Conservation (phyloP, 2,113 vertebrate species). For the Daubentonia madagascariensis region DNA sequence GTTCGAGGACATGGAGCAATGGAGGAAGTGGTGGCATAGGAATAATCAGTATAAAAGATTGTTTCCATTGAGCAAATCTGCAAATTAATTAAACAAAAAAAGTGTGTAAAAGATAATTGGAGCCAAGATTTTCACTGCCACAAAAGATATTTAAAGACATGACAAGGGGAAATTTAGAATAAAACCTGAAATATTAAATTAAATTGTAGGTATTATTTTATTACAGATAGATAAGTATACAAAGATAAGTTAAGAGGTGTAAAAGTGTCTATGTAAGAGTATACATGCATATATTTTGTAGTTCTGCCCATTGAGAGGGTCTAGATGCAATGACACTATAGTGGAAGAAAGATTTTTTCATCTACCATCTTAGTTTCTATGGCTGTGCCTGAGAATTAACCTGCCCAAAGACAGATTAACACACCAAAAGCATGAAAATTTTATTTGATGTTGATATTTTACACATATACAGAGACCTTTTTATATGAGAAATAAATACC, state of each 20-base stretch:
- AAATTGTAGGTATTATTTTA: not conserved
- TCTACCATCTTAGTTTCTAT: not conserved
- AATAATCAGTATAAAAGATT: not conserved
- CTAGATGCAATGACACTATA: not conserved
- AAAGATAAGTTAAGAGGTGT: not conserved
- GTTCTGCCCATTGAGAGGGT: not conserved
- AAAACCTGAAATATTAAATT: not conserved
- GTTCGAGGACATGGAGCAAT: no score
- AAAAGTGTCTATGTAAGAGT: not conserved
- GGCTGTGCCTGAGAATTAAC: not conserved
- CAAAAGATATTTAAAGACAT: not conserved
- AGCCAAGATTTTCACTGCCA: not conserved
- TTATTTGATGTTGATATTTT: not conserved
- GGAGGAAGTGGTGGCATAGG: no score
- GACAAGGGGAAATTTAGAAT: not conserved
- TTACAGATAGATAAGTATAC: not conserved
- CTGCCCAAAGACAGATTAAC: not conserved
- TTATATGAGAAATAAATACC: no score
- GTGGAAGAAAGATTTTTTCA: not conserved
- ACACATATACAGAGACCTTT: not conserved
- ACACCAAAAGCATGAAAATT: not conserved
- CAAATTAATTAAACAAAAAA: not conserved
- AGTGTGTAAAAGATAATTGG: not conserved
- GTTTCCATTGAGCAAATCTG: not conserved
- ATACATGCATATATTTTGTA: not conserved